Evolutionary conservation across 1,140 invertebrate genomes (phyloP), one percentile per base, ranked within the genome.

Genomic region (Apis laboriosa): DNA sequence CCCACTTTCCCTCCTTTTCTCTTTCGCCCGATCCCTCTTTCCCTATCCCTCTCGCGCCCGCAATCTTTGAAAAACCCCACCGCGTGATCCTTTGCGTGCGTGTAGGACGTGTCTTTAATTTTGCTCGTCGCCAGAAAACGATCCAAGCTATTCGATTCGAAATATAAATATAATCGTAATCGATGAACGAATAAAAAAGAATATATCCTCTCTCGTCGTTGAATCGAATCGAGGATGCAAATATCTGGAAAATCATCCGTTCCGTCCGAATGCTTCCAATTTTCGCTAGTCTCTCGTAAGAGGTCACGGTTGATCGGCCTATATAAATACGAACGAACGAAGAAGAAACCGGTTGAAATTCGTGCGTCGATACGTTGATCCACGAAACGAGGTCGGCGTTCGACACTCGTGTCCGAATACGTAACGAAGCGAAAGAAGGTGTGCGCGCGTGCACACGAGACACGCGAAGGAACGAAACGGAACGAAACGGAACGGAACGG

Each of bases 31-130:
- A 17, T 21, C 17, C 72, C 13, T 49, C 56, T 51, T 19, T 63
- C 58, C 21, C 72, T 19, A 58, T 49, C 51, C 49, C 51, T 28
- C 56, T 34, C 24, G 24, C 77, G 60, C 77, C 51, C 55, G 68
- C 28, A 55, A 80, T 80, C 77, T 73, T 80, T 80, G 49, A 74
- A 51, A 34, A 61, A 43, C 51, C 34, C 56, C 67, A 43, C 56
- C 1, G 28, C 19, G 58, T 51, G 51, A 55, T 9, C 51, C 43
- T 49, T 49, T 34, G 34, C 34, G 34, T 3, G 34, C 15, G 73
- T 24, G 73, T 43, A 43, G 58, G 60, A 51, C 73, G 58, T 58
- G 73, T 49, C 74, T 64, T 71, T 64, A 74, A 66, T 56, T 43
- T 64, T 61, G 53, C 66, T 58, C 28, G 73, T 75, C 74, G 13